phyloP scores from a whole-genome alignment of 2,888 invertebrate species.

The Lagria hirta region DNA sequence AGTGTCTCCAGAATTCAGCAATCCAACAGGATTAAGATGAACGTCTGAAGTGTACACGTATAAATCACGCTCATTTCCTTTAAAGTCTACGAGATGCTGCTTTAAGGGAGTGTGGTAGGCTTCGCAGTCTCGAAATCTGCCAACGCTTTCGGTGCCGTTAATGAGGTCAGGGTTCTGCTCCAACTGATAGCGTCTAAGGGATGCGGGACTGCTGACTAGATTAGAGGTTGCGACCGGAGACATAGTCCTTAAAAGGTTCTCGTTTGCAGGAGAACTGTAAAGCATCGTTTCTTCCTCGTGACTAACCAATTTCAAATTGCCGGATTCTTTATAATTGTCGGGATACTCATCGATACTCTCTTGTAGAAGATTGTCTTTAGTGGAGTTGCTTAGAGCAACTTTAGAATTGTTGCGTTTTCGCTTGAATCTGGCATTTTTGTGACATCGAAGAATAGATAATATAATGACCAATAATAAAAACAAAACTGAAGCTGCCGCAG shows the following conservation, averaged over 20 bases:
- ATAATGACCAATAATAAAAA: constrained; percentile 68
- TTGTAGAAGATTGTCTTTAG: constrained; percentile 46
- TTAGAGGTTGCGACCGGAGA: constrained; percentile 50
- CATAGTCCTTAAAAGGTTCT: constrained; percentile 35
- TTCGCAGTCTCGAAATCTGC: constrained; percentile 29
- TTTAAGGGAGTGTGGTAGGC: constrained; percentile 16
- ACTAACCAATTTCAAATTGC: constrained; percentile 37
- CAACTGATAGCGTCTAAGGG: constrained; percentile 55
- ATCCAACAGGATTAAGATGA: constrained; percentile 74
- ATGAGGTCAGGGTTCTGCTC: constrained; percentile 81
- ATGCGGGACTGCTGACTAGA: constrained; percentile 61
- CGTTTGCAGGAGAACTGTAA: constrained; percentile 45
- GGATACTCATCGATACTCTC: constrained; percentile 45
- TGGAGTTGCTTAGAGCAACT: constrained; percentile 52
- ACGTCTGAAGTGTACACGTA: constrained; percentile 67
- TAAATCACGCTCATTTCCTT: constrained; percentile 54
- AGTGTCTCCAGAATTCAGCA: constrained; percentile 57
- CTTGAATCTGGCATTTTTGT: constrained; percentile 50
- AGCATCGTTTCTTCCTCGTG: constrained; percentile 43
- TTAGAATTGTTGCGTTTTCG: constrained; percentile 60
- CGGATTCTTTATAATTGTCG: constrained; percentile 41
- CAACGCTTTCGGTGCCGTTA: constrained; percentile 71
- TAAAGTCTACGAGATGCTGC: constrained; percentile 20
- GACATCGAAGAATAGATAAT: constrained; percentile 60
- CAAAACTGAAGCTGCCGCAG: constrained; percentile 65